Base-by-base conservation (phyloP, 2,888 invertebrate species). In the Hoplodrina ambigua region DNA sequence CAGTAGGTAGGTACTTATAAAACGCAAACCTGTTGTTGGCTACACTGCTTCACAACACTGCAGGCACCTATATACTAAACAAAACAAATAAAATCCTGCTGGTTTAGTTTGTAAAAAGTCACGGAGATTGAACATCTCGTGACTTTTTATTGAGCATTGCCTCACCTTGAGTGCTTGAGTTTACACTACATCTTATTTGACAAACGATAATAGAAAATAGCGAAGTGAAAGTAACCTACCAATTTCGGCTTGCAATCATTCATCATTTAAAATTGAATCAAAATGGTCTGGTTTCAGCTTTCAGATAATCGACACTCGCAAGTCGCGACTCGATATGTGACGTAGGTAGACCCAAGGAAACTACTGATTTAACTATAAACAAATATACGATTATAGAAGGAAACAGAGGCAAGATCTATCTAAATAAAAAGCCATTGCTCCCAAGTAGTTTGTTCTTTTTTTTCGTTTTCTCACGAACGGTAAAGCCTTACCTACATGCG, bases 381-480 rank as follows among this genome's bases (percentile, higher is more conserved):
- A n/a, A n/a, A n/a, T n/a, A 71, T 46, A 54, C 44, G 20, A 41
- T 72, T 52, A 65, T 57, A 19, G n/a, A 52, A 52, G 15, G 20
- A 41, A 58, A 46, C 54, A 25, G 6, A 25, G 20, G 44, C 54
- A 19, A 55, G 41, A 62, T 78, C 61, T 63, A 41, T 41, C 41
- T 41, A 54, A 73, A 63, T 65, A 65, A 78, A 54, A 76, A 67
- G 73, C 52, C 69, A 70, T 65, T 69, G 75, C 75, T 75, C 76
- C 68, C 78, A 61, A 68, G 71, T 64, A 63, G 65, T 52, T 69
- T 67, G 78, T 68, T 72, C 76, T 69, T 82, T 81, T 85, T 75
- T 33, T 82, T 80, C 62, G n/a, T 70, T 76, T 81, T 74, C 65
- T 77, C 72, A 53, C 64, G 67, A 81, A 80, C 76, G 64, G 66